Evolutionary conservation across 2,113 vertebrate genomes (phyloP), one percentile per base, ranked within the genome.

Genomic region (Percopsis transmontana): DNA sequence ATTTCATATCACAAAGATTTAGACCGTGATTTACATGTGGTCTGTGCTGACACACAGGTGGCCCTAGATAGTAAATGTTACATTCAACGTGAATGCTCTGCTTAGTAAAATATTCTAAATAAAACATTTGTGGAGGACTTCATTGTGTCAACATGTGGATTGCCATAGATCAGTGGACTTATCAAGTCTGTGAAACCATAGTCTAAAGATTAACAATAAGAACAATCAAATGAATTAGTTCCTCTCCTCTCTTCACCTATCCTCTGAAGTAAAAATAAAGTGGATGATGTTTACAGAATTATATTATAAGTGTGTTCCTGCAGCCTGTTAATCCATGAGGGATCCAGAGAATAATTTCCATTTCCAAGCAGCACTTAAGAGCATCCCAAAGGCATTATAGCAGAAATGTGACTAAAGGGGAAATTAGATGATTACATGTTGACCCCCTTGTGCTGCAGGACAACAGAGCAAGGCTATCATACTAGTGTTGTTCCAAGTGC

Each of bases 61-160:
- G 65, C 79, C 44, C 79, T 70, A 63, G 70, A 77, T 77, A 74
- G 79, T 79, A 48, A 57, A 24, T 76, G 51, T 76, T 85, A 19
- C 69, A 74, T 83, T 84, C 50, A 14, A 68, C 41, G 66, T 72
- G 72, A 80, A 62, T 24, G 61, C 33, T 20, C 7, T 62, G 1
- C 48, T 83, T 41, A 85, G 80, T 86, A 68, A 83, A 85, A 77
- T n/a, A n/a, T n/a, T n/a, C n/a, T n/a, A n/a, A 12, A 84, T 83
- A 48, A 66, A 42, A 48, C 54, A 59, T 13, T 58, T 38, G 13
- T 23, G 45, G 1, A 11, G 64, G 40, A 33, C 70, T 62, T 24
- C 45, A 40, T 62, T 69, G 66, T 67, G 58, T n/a, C 1, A 1
- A 20, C 41, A 58, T 44, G 18, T 66, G 58, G 55, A 68, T 68